Evolutionary conservation across 1,140 invertebrate species (phyloP).

Genomic region (Aphaenogaster ashmeadi): DNA sequence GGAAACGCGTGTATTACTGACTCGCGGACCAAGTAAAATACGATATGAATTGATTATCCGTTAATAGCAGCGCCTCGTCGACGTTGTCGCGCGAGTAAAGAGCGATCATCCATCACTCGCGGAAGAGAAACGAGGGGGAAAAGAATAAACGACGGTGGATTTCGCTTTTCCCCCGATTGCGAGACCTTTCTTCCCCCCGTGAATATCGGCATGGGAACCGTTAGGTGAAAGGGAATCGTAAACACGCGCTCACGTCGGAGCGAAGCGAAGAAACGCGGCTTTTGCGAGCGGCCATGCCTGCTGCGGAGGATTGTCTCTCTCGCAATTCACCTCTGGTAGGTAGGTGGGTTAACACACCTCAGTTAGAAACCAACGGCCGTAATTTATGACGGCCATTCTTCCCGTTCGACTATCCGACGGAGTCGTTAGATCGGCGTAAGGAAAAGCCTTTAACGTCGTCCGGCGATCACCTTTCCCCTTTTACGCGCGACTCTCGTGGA

Average conservation of each 20-base stretch:
- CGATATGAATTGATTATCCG: slow-evolving; percentile 17
- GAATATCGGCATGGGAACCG: slow-evolving; percentile 74
- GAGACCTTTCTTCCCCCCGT: slow-evolving; percentile 68
- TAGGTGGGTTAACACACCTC: slow-evolving; percentile 71
- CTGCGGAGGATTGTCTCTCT: slow-evolving; percentile 72
- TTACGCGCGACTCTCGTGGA: slow-evolving; percentile 22
- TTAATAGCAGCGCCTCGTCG: neutral
- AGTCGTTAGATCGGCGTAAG: slow-evolving; percentile 43
- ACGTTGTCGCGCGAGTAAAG: slow-evolving; percentile 24
- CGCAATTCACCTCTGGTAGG: slow-evolving; percentile 64
- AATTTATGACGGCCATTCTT: slow-evolving; percentile 67
- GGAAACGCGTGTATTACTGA: neutral
- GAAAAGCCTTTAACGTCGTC: slow-evolving; percentile 46
- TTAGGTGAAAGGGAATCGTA: slow-evolving; percentile 76
- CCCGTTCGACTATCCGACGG: slow-evolving; percentile 13
- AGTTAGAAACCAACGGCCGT: slow-evolving; percentile 59
- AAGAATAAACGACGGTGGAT: slow-evolving; percentile 48
- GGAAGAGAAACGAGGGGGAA: slow-evolving; percentile 9
- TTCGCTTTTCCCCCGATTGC: slow-evolving; percentile 64
- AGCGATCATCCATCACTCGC: slow-evolving; percentile 6
- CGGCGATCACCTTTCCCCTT: slow-evolving; percentile 29
- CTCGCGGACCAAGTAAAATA: neutral
- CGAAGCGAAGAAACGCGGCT: slow-evolving; percentile 73
- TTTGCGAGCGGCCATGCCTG: slow-evolving; percentile 59
- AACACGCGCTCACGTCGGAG: slow-evolving; percentile 47